Conservation (phyloP, 2,113 vertebrate genomes). For the Panthera tigris region DNA sequence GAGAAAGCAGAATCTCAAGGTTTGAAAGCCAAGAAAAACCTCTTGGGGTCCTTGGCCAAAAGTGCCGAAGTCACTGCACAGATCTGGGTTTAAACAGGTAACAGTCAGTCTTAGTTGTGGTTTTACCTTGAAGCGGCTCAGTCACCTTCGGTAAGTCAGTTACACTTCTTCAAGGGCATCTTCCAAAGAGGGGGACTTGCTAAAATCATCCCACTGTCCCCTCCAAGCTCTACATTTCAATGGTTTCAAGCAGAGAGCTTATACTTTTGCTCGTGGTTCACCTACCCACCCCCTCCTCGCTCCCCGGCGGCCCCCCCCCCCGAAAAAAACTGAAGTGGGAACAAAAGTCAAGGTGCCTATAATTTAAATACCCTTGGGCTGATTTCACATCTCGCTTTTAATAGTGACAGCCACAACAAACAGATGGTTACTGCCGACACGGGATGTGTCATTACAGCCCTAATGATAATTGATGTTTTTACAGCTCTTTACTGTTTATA, state of each 20-base stretch:
- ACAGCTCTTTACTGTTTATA: conserved; percentile 20
- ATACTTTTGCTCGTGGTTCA: neutral
- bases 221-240: neutral
- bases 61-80: neutral
- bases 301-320: neutral
- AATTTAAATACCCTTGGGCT: conserved; percentile 53
- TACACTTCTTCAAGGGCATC: neutral
- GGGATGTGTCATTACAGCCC: neutral
- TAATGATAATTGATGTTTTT: conserved; percentile 56
- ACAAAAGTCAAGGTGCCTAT: conserved; percentile 28
- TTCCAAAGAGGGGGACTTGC: conserved; percentile 19
- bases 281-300: neutral
- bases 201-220: conserved; percentile 1
- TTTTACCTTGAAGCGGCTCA: conserved; percentile 7
- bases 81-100: conserved; percentile 10
- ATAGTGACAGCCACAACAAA: conserved; percentile 51
- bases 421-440: conserved; percentile 59
- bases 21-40: neutral
- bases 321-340: neutral
- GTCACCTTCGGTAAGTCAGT: neutral
- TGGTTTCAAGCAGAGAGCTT: neutral
- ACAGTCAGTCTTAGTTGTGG: neutral
- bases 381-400: conserved; percentile 47
- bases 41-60: neutral
- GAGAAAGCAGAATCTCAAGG: neutral